A percentile compares a stretch with the other conserved stretches of the same genome.
phyloP scores from a whole-genome alignment of 2,888 invertebrate species.

The Oasisia sp. region DNA sequence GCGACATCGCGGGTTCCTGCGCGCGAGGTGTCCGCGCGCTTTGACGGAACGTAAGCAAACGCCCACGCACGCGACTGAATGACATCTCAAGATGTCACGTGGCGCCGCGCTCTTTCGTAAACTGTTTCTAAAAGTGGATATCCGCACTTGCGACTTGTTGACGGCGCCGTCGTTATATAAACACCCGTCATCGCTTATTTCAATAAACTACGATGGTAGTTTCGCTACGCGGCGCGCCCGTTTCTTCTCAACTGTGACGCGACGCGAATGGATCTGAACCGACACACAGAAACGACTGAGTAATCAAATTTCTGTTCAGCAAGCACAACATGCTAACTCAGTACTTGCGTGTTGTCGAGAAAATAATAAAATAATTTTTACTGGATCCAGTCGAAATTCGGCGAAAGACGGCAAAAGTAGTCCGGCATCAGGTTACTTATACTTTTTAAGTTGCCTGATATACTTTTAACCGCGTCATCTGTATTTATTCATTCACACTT shows the following conservation, averaged over 20 bases:
- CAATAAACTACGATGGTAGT: background rate
- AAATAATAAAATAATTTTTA: too few species aligned
- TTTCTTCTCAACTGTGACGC: conserved; percentile 1
- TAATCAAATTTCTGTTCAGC: too few species aligned
- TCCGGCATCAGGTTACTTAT: too few species aligned
- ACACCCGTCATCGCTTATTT: background rate
- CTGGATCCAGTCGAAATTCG: too few species aligned
- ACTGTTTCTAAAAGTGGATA: conserved; percentile 17
- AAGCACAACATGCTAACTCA: too few species aligned
- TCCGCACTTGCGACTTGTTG: conserved; percentile 1
- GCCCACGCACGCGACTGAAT: background rate
- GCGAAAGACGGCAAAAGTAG: too few species aligned
- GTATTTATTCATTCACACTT: too few species aligned
- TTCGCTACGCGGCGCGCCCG: background rate
- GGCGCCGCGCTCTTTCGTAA: conserved; percentile 9
- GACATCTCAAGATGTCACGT: background rate
- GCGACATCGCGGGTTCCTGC: background rate
- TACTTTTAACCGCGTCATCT: too few species aligned
- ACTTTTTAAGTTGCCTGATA: too few species aligned
- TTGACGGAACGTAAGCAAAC: background rate
- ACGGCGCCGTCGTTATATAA: conserved; percentile 5
- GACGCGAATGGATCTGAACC: background rate
- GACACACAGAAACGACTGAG: too few species aligned
- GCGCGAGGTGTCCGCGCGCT: conserved; percentile 3
- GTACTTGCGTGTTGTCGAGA: too few species aligned